Percentiles rank a stretch among this genome's conserved stretches.
These are phyloP conservation scores for Bombylius major DNA, from an alignment of 2,888 invertebrate genomes.

Conservation along the genomic window DNA sequence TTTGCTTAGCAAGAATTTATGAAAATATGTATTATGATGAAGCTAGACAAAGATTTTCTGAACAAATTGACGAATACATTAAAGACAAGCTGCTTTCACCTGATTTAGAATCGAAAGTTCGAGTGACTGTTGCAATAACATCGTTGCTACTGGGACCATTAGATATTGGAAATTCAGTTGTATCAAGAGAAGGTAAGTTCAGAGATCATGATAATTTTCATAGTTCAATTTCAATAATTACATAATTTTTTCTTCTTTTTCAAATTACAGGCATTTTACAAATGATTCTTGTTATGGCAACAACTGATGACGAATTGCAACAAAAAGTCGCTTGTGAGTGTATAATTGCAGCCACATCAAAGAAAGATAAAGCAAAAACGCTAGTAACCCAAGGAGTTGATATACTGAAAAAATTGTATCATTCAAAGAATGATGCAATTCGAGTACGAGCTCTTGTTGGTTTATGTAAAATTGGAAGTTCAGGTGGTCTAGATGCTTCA, in stretches of 20 bases:
- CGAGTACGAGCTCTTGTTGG: conserved; percentile 84
- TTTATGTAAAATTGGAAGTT: conserved; percentile 88
- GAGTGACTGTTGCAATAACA: conserved; percentile 78
- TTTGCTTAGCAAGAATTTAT: conserved; percentile 79
- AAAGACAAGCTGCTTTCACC: conserved; percentile 73
- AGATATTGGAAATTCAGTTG: conserved; percentile 80
- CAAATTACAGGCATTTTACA: conserved; percentile 52
- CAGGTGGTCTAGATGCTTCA: conserved; percentile 92
- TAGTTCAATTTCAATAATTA: not conserved
- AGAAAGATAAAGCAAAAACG: conserved; percentile 89
- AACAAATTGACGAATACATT: conserved; percentile 72
- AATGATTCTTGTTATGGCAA: conserved; percentile 95
- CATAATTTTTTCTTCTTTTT: not conserved
- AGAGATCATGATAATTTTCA: not conserved
- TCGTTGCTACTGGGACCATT: conserved; percentile 80
- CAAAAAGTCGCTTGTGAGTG: conserved; percentile 94
- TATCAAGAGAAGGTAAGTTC: conserved; percentile 58
- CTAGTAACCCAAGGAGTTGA: conserved; percentile 81
- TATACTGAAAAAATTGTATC: conserved; percentile 86
- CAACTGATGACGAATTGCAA: conserved; percentile 77
- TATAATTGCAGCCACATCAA: conserved; percentile 89
- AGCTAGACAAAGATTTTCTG: conserved; percentile 56
- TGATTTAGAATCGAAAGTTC: conserved; percentile 79
- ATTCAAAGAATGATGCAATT: conserved; percentile 79
- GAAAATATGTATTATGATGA: conserved; percentile 94